phyloP scores from a whole-genome alignment of 2,797 vertebrate species.

The Gymnoscopelus braueri region DNA sequence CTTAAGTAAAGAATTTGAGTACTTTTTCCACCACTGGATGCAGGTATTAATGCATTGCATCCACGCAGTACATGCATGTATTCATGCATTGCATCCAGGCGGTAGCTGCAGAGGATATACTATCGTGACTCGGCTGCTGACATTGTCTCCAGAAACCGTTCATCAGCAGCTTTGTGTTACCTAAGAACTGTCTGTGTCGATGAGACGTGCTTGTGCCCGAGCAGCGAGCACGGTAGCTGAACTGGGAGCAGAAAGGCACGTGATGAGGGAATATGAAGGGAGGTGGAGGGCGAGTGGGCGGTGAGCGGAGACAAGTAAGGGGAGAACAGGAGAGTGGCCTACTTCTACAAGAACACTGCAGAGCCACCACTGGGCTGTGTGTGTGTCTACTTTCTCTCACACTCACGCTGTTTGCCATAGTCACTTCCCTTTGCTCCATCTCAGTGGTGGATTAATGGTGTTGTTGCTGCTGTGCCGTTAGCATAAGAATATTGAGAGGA shows the following conservation, averaged over 20 bases:
- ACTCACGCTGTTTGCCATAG: not conserved
- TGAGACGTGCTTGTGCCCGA: too few relatives aligned
- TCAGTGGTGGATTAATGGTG: too few relatives aligned
- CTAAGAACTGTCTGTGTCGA: conserved; percentile 2
- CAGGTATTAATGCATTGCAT: too few relatives aligned
- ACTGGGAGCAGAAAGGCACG: not conserved
- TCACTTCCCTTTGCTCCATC: not conserved
- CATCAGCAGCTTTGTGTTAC: not conserved
- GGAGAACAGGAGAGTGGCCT: conserved; percentile 57
- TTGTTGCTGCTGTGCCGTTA: too few relatives aligned
- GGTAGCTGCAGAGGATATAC: not conserved
- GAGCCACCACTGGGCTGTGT: conserved; percentile 43
- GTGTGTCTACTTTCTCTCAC: conserved; percentile 21
- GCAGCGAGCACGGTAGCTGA: not conserved
- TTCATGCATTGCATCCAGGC: conserved; percentile 3
- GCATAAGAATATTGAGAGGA: too few relatives aligned
- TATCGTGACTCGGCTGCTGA: not conserved
- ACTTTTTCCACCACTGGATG: too few relatives aligned
- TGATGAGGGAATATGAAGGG: conserved; percentile 10
- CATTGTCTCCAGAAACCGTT: not conserved
- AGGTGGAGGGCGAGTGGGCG: not conserved
- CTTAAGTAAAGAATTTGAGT: too few relatives aligned
- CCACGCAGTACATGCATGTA: not conserved
- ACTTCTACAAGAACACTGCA: conserved; percentile 71
- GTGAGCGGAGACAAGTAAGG: conserved; percentile 7